phyloP scores from a whole-genome alignment of 1,140 invertebrate genomes.

The Phymorhynchus buccinoides region DNA sequence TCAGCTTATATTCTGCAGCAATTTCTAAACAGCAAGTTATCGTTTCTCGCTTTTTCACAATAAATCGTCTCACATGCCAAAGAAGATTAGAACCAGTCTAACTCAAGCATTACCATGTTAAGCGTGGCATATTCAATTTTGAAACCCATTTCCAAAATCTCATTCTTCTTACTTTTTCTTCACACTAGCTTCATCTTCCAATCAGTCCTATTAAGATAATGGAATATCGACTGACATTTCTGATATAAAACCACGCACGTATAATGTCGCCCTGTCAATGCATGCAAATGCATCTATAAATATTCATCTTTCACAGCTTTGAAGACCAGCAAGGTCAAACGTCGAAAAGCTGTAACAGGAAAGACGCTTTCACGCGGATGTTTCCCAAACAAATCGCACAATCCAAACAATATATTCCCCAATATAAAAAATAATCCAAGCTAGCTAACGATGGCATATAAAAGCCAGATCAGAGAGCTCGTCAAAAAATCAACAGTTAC shows the following conservation, averaged over 20 bases:
- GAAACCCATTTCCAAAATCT: background rate
- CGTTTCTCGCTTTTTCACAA: background rate
- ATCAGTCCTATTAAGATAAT: conserved; percentile 6
- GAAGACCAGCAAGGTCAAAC: background rate
- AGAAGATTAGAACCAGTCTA: too few relatives aligned
- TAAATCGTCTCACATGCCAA: background rate
- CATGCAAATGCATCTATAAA: conserved; percentile 22
- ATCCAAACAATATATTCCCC: background rate
- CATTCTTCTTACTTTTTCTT: background rate
- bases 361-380: background rate
- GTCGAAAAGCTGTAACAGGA: conserved; percentile 8
- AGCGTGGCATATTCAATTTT: background rate
- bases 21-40: background rate
- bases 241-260: conserved; percentile 8
- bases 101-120: background rate
- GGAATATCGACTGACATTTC: background rate
- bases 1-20: too few relatives aligned
- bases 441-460: conserved; percentile 28
- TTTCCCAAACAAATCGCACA: conserved; percentile 5
- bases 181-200: background rate
- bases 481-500: conserved; percentile 39
- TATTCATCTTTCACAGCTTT: conserved; percentile 17
- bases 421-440: background rate
- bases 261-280: background rate
- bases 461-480: conserved; percentile 30